Evolutionary conservation across 2,113 vertebrate species (phyloP), one percentile per base, ranked within the genome.

Genomic region (Sinosuthora webbiana): DNA sequence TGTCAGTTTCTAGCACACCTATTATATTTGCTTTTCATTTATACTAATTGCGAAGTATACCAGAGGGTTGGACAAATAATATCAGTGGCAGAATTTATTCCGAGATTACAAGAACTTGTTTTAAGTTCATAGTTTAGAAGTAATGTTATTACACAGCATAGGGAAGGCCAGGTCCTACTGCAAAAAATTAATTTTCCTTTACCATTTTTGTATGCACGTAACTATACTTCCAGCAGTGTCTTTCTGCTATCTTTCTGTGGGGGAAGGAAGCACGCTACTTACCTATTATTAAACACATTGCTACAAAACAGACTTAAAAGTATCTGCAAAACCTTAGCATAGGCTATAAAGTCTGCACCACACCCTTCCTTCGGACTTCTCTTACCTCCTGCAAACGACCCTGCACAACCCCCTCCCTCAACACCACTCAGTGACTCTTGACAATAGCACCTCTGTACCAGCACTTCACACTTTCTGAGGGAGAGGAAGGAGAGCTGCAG

Each of bases 311-410:
- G 15, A 37, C 9, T 33, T 60, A 21, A 78, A 68, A 68, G 15
- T 11, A 60, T 6, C 23, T 47, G 11, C 30, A 79, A 84, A 67
- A 31, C 3, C 3, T 27, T 1, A 56, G 35, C 11, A 41, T 0
- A 16, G 14, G 6, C 8, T 33, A 53, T 21, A 33, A 2, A 33
- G 14, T 11, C 13, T 28, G 15, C n/a, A 44, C 15, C 23, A 59
- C 13, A 59, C 8, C 4, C 6, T n/a, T 84, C 20, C 52, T 45
- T 50, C 0, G 0, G 6, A 18, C 3, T 27, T 11, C 4, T 8
- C 12, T 25, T 9, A 15, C 18, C 15, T 15, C 2, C 49, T 15
- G 10, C 14, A 2, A 5, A 0, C 52, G 30, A 42, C 30, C 28
- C 28, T 5, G 7, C 8, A 44, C 17, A 74, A 59, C 0, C 15